phyloP scores from a whole-genome alignment of 2,797 vertebrate species.

The Nothura maculosa region DNA sequence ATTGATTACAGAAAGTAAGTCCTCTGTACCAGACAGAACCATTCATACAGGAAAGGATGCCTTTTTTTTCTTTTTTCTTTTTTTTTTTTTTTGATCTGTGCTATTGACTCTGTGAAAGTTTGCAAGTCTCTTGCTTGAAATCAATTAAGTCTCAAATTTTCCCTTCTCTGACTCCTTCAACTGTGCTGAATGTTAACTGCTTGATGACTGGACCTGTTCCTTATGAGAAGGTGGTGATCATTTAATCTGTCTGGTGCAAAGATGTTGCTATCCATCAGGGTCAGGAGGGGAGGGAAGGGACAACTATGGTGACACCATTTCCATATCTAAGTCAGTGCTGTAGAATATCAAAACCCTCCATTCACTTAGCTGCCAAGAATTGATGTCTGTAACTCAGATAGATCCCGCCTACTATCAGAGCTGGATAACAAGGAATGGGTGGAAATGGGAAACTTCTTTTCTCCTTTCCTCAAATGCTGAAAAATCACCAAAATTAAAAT shows the following conservation, averaged over 20 bases:
- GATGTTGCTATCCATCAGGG: background rate
- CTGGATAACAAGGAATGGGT: conserved; percentile 1
- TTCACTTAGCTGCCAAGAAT: conserved; percentile 29
- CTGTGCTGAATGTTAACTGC: background rate
- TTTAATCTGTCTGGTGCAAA: background rate
- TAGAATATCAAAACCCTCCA: background rate
- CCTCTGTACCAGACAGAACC: background rate
- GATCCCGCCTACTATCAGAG: conserved; percentile 28
- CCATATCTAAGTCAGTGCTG: background rate
- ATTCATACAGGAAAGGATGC: background rate
- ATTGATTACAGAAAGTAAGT: background rate
- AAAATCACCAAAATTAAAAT: background rate
- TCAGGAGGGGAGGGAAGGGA: background rate
- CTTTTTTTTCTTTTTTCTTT: background rate
- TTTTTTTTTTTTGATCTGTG: background rate
- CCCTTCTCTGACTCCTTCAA: background rate
- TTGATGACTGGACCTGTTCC: background rate
- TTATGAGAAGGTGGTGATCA: background rate
- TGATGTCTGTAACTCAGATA: background rate
- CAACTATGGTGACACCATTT: background rate
- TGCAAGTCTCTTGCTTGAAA: background rate
- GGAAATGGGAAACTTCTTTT: background rate
- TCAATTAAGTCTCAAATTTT: background rate
- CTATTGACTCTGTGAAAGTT: background rate
- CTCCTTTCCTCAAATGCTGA: background rate